Evolutionary conservation across 2,797 vertebrate species (phyloP).

Genomic region (Siniperca undulata): DNA sequence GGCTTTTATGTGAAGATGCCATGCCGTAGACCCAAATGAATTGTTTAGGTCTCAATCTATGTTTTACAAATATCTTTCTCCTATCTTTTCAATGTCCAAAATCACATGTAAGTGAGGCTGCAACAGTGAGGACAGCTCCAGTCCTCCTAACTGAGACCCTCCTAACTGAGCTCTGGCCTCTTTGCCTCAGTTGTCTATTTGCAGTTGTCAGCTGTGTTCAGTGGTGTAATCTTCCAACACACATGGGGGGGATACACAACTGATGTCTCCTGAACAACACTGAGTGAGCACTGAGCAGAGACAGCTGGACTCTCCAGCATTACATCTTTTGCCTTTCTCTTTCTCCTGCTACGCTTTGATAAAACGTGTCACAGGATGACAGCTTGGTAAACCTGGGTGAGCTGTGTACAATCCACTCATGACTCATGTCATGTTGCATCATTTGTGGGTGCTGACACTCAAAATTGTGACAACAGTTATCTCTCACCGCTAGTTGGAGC

Average conservation of each 20-base stretch:
- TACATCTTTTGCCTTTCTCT: constrained; percentile 34
- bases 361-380: constrained; percentile 58
- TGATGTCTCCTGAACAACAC: background rate
- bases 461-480: constrained; percentile 40
- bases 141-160: background rate
- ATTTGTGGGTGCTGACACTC: constrained; percentile 40
- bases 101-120: background rate
- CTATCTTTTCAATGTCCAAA: background rate
- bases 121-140: background rate
- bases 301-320: constrained; percentile 41
- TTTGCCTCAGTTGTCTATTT: constrained; percentile 21
- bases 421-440: constrained; percentile 59
- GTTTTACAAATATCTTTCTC: background rate
- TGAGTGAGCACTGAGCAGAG: constrained; percentile 17
- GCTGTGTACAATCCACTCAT: constrained; percentile 27
- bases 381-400: constrained; percentile 54
- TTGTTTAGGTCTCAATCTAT: background rate
- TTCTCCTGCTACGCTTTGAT: constrained; percentile 54
- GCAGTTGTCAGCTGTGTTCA: constrained; percentile 47
- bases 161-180: background rate
- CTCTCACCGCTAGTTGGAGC: constrained; percentile 35
- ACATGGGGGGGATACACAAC: background rate
- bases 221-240: constrained; percentile 31
- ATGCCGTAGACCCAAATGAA: background rate
- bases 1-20: constrained; percentile 1